Percentiles rank a stretch among this genome's conserved stretches.
Evolutionary conservation across 2,113 vertebrate species (phyloP).

Genomic region (Mohoua ochrocephala): DNA sequence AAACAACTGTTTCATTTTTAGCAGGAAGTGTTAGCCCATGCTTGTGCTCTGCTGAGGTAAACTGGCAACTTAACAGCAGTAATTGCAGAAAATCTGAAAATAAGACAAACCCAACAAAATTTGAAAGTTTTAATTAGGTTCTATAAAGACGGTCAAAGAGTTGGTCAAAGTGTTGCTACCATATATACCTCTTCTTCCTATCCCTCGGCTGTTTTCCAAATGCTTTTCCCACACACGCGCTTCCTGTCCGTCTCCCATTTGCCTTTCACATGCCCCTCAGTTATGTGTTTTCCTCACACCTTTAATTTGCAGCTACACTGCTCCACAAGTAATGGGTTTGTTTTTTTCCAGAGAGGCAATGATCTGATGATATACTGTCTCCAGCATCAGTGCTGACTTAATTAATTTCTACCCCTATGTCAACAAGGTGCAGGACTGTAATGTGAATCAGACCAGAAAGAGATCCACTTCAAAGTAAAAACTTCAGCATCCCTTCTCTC

Average conservation of each 20-base stretch:
- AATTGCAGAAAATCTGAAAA: background rate
- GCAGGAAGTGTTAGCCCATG: background rate
- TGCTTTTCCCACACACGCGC: background rate
- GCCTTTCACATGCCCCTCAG: conserved; percentile 26
- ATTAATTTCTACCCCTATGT: conserved; percentile 20
- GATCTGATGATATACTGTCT: conserved; percentile 26
- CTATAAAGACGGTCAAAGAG: background rate
- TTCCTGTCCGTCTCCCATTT: background rate
- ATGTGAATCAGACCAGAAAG: background rate
- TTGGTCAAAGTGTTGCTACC: background rate
- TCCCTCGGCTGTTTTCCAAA: background rate
- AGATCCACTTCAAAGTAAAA: background rate
- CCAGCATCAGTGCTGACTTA: background rate
- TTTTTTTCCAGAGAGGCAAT: background rate
- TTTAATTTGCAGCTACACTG: conserved; percentile 21
- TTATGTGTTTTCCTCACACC: background rate
- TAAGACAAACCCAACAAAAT: background rate
- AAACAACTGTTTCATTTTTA: conserved; percentile 1
- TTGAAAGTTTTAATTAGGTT: background rate
- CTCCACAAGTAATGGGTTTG: conserved; percentile 26
- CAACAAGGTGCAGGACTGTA: background rate
- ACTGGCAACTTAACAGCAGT: background rate
- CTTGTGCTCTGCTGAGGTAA: background rate
- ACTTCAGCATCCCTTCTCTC: background rate
- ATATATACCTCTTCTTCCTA: background rate